Base-by-base conservation (phyloP, 2,113 vertebrate species). In the Notarius quadriscutis region DNA sequence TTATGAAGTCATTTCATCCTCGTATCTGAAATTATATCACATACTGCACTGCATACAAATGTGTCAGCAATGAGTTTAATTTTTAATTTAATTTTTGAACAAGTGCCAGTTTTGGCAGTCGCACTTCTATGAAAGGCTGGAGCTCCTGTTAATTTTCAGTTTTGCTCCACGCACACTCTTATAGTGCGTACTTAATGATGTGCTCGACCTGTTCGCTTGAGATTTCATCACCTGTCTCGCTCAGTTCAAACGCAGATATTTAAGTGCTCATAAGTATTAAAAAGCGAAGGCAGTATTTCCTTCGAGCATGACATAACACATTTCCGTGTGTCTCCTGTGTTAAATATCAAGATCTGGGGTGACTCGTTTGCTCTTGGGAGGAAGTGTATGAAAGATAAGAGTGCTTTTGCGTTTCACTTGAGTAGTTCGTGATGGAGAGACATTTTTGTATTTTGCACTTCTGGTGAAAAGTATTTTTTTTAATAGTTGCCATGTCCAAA, bases 311-410 rank as follows among this genome's bases (percentile, higher is more conserved):
- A 2, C 25, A 41, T 72, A 58, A 84, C 65, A 84, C 51, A 25
- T 57, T 58, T 72, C 67, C 67, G 25, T 58, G 51, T 72, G 41
- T 20, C 53, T 72, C 83, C 51, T 72, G 67, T 84, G 27, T 72
- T 12, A 82, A 63, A 27, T 60, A 12, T n/a, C 48, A 82, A 48
- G 12, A 62, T 81, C 15, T 41, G 11, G 3, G 9, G 41, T n/a
- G 80, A 82, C 22, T 63, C 20, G 14, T 41, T 48, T 63, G 34
- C 34, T 48, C 15, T 62, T 82, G 58, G 63, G 51, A 71, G 30
- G 20, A 20, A 62, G 65, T 82, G 51, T 27, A 48, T 41, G n/a
- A 53, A 74, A 5, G 18, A 75, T 27, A 34, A 84, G 41, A 41
- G 41, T 41, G 41, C 41, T 41, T 41, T 41, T 41, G 41, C 41